phyloP scores from a whole-genome alignment of 2,797 vertebrate genomes.

The Caiman crocodilus region DNA sequence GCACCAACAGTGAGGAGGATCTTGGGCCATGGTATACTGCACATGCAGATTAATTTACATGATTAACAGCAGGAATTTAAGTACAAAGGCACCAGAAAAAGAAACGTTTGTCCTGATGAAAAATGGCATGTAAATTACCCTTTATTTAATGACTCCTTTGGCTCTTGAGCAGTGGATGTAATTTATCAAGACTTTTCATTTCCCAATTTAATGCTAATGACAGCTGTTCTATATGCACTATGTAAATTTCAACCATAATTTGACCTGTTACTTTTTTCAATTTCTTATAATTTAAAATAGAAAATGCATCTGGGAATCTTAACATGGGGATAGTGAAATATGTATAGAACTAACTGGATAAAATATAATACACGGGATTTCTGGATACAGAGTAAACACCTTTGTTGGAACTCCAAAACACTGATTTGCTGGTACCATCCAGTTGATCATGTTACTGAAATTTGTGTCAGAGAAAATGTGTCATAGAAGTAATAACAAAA shows the following conservation, averaged over 20 bases:
- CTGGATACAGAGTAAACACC: background rate
- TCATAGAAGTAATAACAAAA: no score
- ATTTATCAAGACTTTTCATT: background rate
- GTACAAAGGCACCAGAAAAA: background rate
- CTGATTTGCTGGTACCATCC: no score
- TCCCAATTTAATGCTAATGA: background rate
- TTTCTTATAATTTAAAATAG: background rate
- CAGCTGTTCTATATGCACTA: background rate
- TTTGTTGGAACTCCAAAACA: no score
- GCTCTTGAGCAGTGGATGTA: background rate
- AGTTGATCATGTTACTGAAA: no score
- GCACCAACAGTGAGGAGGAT: background rate
- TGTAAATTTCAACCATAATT: background rate
- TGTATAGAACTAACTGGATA: background rate
- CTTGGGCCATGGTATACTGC: background rate
- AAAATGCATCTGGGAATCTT: background rate
- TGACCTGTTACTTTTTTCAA: background rate
- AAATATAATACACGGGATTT: background rate
- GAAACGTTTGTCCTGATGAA: background rate
- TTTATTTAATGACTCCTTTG: background rate
- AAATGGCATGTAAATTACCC: background rate
- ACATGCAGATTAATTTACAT: background rate
- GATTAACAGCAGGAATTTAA: background rate
- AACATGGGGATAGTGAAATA: background rate
- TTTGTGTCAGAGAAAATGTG: no score